Evolutionary conservation across 64 coral and sea anemone species (phyloP), one percentile per base, ranked within the genome.

Genomic region (Pachyseris speciosa): DNA sequence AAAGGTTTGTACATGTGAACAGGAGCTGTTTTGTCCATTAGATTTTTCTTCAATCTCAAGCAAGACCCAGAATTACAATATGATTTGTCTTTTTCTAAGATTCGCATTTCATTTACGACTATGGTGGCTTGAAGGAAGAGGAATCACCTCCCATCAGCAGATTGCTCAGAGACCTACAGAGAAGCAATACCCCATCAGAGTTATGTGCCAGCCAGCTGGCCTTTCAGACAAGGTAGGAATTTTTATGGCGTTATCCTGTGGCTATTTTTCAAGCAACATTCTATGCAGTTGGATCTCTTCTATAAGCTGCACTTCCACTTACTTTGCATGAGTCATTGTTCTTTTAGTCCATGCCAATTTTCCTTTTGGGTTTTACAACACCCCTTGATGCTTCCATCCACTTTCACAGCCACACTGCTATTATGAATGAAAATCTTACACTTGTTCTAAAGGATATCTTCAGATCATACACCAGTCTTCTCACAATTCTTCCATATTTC

Each of bases 61-160:
- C n/a, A n/a, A n/a, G n/a, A n/a, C n/a, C n/a, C n/a, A n/a, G n/a
- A 60, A 64, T 70, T 13, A 16, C 20, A 41, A 1, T 28, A 5
- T 42, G 12, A 9, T 22, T 33, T 80, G 12, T 45, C 8, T 83
- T 50, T 72, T 73, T 33, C 43, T 1, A 3, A 98, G 96, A 67
- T 98, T 98, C 75, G 93, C 96, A 16, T 98, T 95, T 86, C 96
- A 98, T 78, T 68, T 98, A 9, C 94, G 92, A 42, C 39, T 98
- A 3, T 94, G 96, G 89, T 84, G 84, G 48, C 51, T 98, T 13
- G 96, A 95, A 73, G 96, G 96, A 24, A 53, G 78, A 74, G 96
- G 96, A 25, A 98, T 98, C 71, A 92, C 94, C 22, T 89, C 89
- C 41, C 96, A 98, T 83, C 85, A 94, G 9, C 94, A 96, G 72